Percentiles rank a stretch among this genome's conserved stretches.
phyloP scores from a whole-genome alignment of 2,113 vertebrate genomes.

The Phylloscopus whistleri region DNA sequence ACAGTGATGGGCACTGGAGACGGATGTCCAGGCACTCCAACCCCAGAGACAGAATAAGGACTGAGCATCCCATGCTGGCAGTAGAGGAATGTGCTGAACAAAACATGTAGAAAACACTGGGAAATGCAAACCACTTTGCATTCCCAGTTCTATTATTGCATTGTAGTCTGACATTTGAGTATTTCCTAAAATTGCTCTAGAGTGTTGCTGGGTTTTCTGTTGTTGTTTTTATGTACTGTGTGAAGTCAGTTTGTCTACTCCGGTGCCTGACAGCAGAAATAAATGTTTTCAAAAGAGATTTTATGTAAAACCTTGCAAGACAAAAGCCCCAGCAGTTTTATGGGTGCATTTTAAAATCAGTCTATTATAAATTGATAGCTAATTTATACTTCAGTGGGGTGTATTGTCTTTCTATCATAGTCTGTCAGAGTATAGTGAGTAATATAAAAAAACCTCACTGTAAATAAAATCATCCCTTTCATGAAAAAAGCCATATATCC shows the following conservation, averaged over 20 bases:
- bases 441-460: not conserved
- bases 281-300: not conserved
- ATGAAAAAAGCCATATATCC: not conserved
- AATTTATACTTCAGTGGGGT: not conserved
- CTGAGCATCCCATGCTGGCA: not conserved
- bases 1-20: not conserved
- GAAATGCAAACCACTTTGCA: not conserved
- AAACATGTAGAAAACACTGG: not conserved
- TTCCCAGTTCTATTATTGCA: not conserved
- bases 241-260: not conserved
- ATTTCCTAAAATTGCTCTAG: not conserved
- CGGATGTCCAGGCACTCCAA: not conserved
- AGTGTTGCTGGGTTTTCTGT: not conserved
- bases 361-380: not conserved
- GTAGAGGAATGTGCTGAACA: not conserved
- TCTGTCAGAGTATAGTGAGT: not conserved
- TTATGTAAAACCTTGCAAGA: not conserved
- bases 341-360: not conserved
- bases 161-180: not conserved
- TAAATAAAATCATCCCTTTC: constrained; percentile 17
- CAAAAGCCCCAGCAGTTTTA: not conserved
- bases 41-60: not conserved
- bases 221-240: not conserved
- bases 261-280: not conserved
- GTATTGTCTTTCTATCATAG: not conserved